phyloP scores from a whole-genome alignment of 2,888 invertebrate genomes.

The Tiliacea aurago region DNA sequence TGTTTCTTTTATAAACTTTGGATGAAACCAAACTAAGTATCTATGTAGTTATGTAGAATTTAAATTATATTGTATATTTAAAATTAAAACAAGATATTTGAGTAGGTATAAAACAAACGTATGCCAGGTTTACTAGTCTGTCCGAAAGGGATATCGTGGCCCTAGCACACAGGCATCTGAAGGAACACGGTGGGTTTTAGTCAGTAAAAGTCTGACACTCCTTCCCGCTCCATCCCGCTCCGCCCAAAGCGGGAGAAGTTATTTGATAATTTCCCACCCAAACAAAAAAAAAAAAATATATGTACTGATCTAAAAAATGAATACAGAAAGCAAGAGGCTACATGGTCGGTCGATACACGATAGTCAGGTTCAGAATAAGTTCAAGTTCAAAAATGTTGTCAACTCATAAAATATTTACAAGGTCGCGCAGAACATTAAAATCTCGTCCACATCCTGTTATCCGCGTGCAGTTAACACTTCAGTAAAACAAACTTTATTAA shows the following conservation, averaged over 20 bases:
- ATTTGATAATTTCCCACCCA: too few relatives aligned
- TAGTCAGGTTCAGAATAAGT: conserved; percentile 26
- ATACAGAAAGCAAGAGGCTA: not conserved
- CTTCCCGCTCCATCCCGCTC: too few relatives aligned
- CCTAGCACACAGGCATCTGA: too few relatives aligned
- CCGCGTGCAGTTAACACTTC: not conserved
- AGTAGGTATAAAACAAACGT: not conserved
- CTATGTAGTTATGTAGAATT: not conserved
- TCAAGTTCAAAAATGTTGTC: conserved; percentile 48
- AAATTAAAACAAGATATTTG: not conserved
- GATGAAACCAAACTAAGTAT: not conserved
- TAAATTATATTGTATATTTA: not conserved
- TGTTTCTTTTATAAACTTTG: not conserved
- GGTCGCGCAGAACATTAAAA: conserved; percentile 14
- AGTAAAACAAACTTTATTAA: not conserved
- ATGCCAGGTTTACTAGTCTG: too few relatives aligned
- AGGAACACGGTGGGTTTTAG: too few relatives aligned
- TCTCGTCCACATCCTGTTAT: not conserved
- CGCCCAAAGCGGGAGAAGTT: too few relatives aligned
- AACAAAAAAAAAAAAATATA: too few relatives aligned
- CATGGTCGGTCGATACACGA: conserved; percentile 3
- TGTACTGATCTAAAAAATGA: not conserved
- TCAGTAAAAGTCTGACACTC: too few relatives aligned
- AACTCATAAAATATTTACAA: conserved; percentile 16
- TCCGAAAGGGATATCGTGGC: too few relatives aligned